Conservation (phyloP, 2,113 vertebrate species). For the Lamprologus speciosus region DNA sequence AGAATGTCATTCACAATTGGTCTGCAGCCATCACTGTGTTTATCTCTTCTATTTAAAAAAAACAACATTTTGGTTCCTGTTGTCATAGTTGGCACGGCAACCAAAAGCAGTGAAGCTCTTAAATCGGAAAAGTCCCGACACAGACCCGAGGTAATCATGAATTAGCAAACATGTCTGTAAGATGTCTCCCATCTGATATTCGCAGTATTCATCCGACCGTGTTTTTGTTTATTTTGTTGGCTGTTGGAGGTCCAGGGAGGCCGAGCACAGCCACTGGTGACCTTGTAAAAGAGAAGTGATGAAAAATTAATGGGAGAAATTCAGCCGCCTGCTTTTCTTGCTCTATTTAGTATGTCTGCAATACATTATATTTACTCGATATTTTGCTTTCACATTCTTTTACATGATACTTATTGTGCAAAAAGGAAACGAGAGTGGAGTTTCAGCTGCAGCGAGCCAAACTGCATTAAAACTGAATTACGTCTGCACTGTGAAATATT, state of each 20-base stretch:
- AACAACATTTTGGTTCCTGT: neutral
- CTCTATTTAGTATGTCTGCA: neutral
- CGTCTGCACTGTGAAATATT: neutral
- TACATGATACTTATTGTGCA: neutral
- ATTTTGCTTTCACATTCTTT: neutral
- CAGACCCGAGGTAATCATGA: neutral
- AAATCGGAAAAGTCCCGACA: neutral
- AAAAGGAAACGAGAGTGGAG: neutral
- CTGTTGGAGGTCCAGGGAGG: constrained; percentile 10
- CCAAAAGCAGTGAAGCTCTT: neutral
- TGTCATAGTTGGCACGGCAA: neutral
- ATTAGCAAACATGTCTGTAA: neutral
- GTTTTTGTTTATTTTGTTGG: constrained; percentile 21
- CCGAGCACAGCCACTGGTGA: constrained; percentile 34
- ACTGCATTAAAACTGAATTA: constrained; percentile 21
- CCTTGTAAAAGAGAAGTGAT: constrained; percentile 58
- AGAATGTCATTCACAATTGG: neutral
- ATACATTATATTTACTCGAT: neutral
- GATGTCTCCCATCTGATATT: neutral
- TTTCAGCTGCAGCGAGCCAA: neutral
- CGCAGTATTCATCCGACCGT: neutral
- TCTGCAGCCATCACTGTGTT: neutral
- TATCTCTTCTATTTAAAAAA: neutral
- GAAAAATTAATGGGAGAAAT: constrained; percentile 60
- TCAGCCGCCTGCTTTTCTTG: constrained; percentile 21